Percentiles rank a stretch among this genome's conserved stretches.
Evolutionary conservation across 2,113 vertebrate species (phyloP).

Genomic region (Microcebus murinus): DNA sequence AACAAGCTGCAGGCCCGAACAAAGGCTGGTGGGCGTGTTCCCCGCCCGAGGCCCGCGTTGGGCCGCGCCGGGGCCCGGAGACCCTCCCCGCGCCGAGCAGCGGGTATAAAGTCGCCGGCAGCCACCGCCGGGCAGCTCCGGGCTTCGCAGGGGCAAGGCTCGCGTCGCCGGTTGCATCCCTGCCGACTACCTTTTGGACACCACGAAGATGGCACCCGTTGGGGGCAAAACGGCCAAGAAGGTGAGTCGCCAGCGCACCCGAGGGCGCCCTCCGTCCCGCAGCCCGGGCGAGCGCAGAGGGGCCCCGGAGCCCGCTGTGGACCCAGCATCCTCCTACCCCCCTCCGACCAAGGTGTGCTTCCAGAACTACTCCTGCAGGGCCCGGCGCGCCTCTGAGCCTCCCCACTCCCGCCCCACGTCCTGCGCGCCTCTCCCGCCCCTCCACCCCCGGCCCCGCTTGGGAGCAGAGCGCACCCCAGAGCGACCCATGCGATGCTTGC

Average conservation of each 20-base stretch:
- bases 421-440: accelerated
- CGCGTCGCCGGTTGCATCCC: not conserved
- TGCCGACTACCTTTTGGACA: too few relatives aligned
- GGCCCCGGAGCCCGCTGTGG: too few relatives aligned
- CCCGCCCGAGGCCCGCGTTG: not conserved
- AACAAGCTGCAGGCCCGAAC: not conserved
- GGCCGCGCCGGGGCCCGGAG: not conserved
- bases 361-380: not conserved
- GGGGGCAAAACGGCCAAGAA: slow-evolving; percentile 71
- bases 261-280: not conserved
- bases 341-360: not conserved
- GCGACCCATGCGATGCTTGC: not conserved
- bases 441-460: not conserved
- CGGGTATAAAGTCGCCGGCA: slow-evolving; percentile 51
- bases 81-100: not conserved
- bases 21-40: slow-evolving; percentile 64
- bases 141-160: not conserved
- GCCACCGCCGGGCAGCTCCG: not conserved
- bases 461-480: not conserved
- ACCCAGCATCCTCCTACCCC: not conserved
- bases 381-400: not conserved
- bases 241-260: slow-evolving; percentile 55
- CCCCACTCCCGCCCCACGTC: too few relatives aligned
- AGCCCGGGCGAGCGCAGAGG: not conserved
- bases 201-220: slow-evolving; percentile 67